Base-by-base conservation (phyloP, 2,888 invertebrate species). In the Folsomia candida region DNA sequence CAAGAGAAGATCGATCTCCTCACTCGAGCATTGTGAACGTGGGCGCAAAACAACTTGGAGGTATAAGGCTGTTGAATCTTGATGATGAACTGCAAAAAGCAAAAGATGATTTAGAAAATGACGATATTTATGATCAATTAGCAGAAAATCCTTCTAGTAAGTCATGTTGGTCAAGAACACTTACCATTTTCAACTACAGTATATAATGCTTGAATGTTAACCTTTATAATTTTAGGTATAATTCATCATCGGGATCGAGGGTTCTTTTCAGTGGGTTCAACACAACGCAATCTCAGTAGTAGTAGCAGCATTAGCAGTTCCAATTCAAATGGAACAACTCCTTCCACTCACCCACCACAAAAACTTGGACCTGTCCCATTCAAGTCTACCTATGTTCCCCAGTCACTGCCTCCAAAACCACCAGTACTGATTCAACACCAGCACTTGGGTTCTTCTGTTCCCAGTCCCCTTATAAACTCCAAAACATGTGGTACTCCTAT, bases 41-140 rank as follows among this genome's bases (percentile, higher is more conserved):
- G 20, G 74, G 71, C 22, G 58, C 61, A n/a, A 72, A 60, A 67
- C 75, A 59, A 71, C 58, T 70, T 0, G 79, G 70, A 68, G 76
- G 76, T 18, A 75, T 77, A 18, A 75, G 75, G 14, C 73, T 75
- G 64, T 69, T 79, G 24, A 85, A 84, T 71, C 83, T 86, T 24
- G 86, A 86, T 72, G 82, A 83, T 79, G 84, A 85, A 70, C 84
- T 85, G 84, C 84, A 84, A 73, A 81, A 84, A 76, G 86, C 86
- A 1, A 86, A 86, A 80, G 83, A 84, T 20, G 86, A 86, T 75
- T 81, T 86, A 82, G 86, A 86, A 74, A 84, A 83, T 68, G 86
- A 86, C 51, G 86, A 86, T 80, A 82, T 85, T 69, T 82, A 85
- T 64, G 86, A 86, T 77, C 83, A 81, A 29, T 82, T 86, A 72